Base-by-base conservation (phyloP, 2,888 invertebrate species). In the Xylota segnis region DNA sequence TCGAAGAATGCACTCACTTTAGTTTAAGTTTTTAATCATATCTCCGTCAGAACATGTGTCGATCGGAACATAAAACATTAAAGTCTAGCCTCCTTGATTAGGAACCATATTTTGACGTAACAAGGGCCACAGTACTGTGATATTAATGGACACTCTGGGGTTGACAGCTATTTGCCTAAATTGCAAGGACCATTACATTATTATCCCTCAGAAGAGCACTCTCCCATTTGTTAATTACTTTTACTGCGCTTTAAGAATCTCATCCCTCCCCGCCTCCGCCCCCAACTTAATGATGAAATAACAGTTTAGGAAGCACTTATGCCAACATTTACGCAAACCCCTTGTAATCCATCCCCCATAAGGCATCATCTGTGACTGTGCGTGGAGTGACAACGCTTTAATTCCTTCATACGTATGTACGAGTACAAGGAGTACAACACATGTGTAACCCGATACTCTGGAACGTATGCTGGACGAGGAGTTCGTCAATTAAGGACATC, bases 401-500 rank as follows among this genome's bases (percentile, higher is more conserved):
- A 63, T 54, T 54, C 68, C 63, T 71, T 45, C 34, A 59, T 40
- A 47, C 32, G 3, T 23, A n/a, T n/a, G n/a, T n/a, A n/a, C n/a
- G n/a, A n/a, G 59, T 45, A 45, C 58, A 23, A 56, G 23, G 32
- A 75, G 52, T 45, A 5, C 37, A 10, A 14, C 43, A 66, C 61
- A 61, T 59, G 71, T 75, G 84, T 84, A 84, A 84, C 66, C 66
- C 82, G 50, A 86, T 81, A 75, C 54, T 29, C 16, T 23, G 23
- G n/a, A 45, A 45, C 50, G 65, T 50, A 32, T 71, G 58, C 37
- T 74, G 47, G 32, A 76, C 68, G 66, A 76, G 45, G 84, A 86
- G 68, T 86, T 71, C 76, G 82, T 86, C 86, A 86, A 86, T 86
- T 86, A 86, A 82, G 82, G 76, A 82, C 86, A 86, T 86, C 86